phyloP scores from a whole-genome alignment of 1,140 invertebrate genomes.

The Physella acuta region DNA sequence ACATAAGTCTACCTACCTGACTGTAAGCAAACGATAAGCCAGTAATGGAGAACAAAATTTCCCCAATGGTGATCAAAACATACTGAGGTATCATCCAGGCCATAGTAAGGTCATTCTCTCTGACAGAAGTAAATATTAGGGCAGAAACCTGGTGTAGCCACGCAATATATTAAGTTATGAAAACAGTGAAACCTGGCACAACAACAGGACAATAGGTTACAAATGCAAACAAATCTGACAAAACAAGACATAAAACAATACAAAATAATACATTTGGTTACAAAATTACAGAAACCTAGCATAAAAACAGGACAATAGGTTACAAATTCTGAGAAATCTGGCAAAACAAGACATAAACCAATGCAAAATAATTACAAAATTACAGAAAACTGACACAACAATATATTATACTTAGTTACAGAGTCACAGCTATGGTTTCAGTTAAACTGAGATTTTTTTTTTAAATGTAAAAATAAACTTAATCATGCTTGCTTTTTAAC shows the following conservation, averaged over 20 bases:
- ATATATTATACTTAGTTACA: too few relatives aligned
- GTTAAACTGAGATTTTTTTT: too few relatives aligned
- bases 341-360: background rate
- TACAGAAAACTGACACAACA: background rate
- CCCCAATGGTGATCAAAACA: conserved; percentile 79
- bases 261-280: too few relatives aligned
- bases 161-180: background rate
- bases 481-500: too few relatives aligned
- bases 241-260: background rate
- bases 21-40: conserved; percentile 89
- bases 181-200: background rate
- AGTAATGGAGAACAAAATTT: conserved; percentile 87
- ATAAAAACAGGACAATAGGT: too few relatives aligned
- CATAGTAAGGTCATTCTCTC: conserved; percentile 75
- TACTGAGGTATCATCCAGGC: conserved; percentile 86
- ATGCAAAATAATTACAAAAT: background rate
- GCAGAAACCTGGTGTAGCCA: conserved; percentile 25
- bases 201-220: background rate
- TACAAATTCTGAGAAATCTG: too few relatives aligned
- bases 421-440: too few relatives aligned
- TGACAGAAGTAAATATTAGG: conserved; percentile 46
- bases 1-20: conserved; percentile 64
- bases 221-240: background rate
- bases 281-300: too few relatives aligned
- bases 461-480: too few relatives aligned